Evolutionary conservation across 2,888 invertebrate genomes (phyloP).

Genomic region (Schizaphis graminum): DNA sequence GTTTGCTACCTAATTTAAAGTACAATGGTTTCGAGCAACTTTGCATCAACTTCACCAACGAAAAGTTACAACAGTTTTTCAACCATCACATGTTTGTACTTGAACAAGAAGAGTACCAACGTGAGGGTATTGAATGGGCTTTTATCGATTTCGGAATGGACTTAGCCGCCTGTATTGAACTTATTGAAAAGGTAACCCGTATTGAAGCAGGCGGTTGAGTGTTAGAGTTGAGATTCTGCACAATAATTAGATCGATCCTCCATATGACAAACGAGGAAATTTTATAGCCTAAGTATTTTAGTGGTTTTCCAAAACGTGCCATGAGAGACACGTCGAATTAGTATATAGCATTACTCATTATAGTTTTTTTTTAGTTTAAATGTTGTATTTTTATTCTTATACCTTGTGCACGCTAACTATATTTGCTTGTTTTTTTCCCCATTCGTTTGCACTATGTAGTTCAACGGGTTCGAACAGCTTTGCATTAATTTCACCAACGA

Average conservation of each 20-base stretch:
- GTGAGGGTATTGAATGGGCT: conserved; percentile 93
- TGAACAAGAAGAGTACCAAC: conserved; percentile 96
- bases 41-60: conserved; percentile 98
- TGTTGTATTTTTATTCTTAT: conserved; percentile 52
- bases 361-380: conserved; percentile 47
- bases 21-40: conserved; percentile 97
- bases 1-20: conserved; percentile 71
- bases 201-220: conserved; percentile 62
- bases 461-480: conserved; percentile 94
- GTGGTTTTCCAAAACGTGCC: conserved; percentile 56
- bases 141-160: conserved; percentile 99
- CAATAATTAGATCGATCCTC: conserved; percentile 57
- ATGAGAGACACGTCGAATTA: conserved; percentile 49
- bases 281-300: conserved; percentile 18
- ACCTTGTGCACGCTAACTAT: conserved; percentile 52
- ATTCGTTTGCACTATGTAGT: conserved; percentile 73
- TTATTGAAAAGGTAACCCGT: conserved; percentile 87
- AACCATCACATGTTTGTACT: conserved; percentile 99
- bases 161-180: conserved; percentile 94
- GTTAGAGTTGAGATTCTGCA: conserved; percentile 47
- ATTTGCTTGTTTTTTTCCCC: conserved; percentile 66
- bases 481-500: conserved; percentile 98
- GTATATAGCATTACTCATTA: background rate
- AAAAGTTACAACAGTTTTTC: conserved; percentile 98
- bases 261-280: conserved; percentile 51